Conservation (phyloP, 2,888 invertebrate genomes). For the Microctonus brassicae region DNA sequence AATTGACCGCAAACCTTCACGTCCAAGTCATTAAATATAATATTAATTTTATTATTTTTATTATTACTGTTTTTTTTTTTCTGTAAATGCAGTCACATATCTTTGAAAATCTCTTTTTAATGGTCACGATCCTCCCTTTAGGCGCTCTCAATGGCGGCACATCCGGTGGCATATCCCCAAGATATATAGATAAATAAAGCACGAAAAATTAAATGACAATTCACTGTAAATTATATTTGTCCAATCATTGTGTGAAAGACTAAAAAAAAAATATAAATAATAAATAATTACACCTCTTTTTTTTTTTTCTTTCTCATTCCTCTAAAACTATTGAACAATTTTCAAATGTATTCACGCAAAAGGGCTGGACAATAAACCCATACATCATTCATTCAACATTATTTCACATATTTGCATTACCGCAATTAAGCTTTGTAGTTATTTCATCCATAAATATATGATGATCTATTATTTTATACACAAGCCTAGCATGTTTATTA, state of each 20-base stretch:
- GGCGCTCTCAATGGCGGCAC: conserved; percentile 38
- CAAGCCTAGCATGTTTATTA: no score
- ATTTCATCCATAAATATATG: not conserved
- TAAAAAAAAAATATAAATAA: conserved; percentile 6
- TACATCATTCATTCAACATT: conserved; percentile 24
- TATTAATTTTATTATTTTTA: conserved; percentile 43
- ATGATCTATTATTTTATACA: no score
- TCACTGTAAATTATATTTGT: conserved; percentile 20
- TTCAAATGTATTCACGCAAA: not conserved
- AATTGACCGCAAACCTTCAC: conserved; percentile 53
- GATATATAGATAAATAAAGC: not conserved
- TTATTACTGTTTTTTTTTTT: not conserved
- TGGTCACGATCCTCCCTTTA: conserved; percentile 47
- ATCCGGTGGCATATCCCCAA: conserved; percentile 45
- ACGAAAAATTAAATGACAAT: conserved; percentile 37
- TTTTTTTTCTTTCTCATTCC: not conserved
- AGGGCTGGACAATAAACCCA: no score
- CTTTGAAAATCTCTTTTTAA: conserved; percentile 65
- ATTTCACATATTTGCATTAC: conserved; percentile 21
- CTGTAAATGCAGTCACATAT: not conserved
- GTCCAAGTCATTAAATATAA: conserved; percentile 44
- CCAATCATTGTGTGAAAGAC: conserved; percentile 1
- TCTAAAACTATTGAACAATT: not conserved
- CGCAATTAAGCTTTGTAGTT: conserved; percentile 27
- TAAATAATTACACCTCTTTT: not conserved